phyloP scores from a whole-genome alignment of 1,140 invertebrate species.

The Papilio dardanus region DNA sequence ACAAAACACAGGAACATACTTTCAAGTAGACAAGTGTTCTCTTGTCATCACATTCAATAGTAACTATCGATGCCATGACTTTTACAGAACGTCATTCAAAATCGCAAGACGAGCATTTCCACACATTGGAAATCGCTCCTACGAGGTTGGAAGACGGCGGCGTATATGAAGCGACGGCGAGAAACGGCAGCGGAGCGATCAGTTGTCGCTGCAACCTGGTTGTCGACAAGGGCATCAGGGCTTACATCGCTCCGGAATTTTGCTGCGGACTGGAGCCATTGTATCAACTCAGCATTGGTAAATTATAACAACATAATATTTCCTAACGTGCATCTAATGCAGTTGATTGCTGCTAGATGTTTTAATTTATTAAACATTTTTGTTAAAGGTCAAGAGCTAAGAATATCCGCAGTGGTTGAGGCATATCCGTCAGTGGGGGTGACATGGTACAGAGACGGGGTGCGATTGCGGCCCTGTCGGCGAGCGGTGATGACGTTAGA shows the following conservation, averaged over 20 bases:
- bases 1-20: too few species aligned
- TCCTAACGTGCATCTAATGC: too few species aligned
- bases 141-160: conserved; percentile 91
- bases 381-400: conserved; percentile 84
- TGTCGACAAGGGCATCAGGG: conserved; percentile 92
- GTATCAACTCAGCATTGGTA: conserved; percentile 82
- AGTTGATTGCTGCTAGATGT: not conserved
- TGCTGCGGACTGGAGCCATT: conserved; percentile 85
- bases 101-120: conserved; percentile 88
- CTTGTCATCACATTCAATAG: not conserved
- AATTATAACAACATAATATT: conserved; percentile 1
- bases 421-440: conserved; percentile 92
- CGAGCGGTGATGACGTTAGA: conserved; percentile 89
- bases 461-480: conserved; percentile 89
- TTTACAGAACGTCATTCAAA: conserved; percentile 83
- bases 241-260: conserved; percentile 91
- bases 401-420: conserved; percentile 88
- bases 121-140: conserved; percentile 92
- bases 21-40: not conserved
- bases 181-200: conserved; percentile 92
- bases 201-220: conserved; percentile 91
- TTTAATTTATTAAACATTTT: not conserved
- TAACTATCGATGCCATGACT: not conserved
- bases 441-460: conserved; percentile 89
- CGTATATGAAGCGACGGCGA: conserved; percentile 90